A percentile compares a stretch with the other conserved stretches of the same genome.
Conservation (phyloP, 2,113 vertebrate species). For the Macrotis lagotis region DNA sequence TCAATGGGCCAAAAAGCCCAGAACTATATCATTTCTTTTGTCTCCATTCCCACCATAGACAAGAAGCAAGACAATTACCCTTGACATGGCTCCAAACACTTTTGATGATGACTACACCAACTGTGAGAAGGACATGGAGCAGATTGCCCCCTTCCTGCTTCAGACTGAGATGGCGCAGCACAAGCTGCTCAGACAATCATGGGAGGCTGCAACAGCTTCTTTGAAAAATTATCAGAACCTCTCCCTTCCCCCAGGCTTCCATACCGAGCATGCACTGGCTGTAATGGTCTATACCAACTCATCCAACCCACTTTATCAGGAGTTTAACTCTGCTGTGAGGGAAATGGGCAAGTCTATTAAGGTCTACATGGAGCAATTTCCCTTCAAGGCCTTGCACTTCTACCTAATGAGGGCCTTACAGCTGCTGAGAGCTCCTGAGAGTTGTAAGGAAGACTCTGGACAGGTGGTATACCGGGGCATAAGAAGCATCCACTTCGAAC, state of each 20-base stretch:
- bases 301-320: slow-evolving; percentile 68
- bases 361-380: slow-evolving; percentile 74
- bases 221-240: neutral
- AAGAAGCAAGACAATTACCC: slow-evolving; percentile 50
- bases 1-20: neutral
- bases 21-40: neutral
- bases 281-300: slow-evolving; percentile 65
- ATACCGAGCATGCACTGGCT: slow-evolving; percentile 72
- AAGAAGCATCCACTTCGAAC: slow-evolving; percentile 51
- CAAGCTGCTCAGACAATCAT: slow-evolving; percentile 52
- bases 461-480: slow-evolving; percentile 70
- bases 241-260: slow-evolving; percentile 68
- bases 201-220: slow-evolving; percentile 73
- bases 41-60: slow-evolving; percentile 49
- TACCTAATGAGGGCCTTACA: slow-evolving; percentile 75
- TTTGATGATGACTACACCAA: slow-evolving; percentile 80
- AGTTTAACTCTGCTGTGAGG: slow-evolving; percentile 75
- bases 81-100: slow-evolving; percentile 72
- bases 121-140: slow-evolving; percentile 73
- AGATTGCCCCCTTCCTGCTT: slow-evolving; percentile 54
- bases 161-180: slow-evolving; percentile 66
- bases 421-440: slow-evolving; percentile 46
- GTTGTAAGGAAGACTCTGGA: slow-evolving; percentile 41
- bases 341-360: slow-evolving; percentile 64
- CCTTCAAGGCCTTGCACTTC: slow-evolving; percentile 80